These are phyloP conservation scores for Prunella strophiata DNA, from an alignment of 2,797 vertebrate species.

Conservation along the genomic window DNA sequence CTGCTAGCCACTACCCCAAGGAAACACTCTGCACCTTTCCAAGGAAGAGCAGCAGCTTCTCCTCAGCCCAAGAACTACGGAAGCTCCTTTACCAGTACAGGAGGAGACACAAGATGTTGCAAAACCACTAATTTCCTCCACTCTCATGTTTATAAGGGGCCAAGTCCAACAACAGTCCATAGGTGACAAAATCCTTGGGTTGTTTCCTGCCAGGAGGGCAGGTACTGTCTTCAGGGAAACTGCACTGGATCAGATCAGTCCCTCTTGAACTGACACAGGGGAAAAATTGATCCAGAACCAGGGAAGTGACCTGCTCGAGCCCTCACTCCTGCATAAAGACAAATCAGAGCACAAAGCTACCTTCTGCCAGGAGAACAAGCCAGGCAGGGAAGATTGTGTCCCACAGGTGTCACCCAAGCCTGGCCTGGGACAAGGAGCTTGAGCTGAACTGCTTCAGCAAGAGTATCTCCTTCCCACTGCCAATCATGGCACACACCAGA, in stretches of 20 bases:
- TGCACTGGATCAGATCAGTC: neutral
- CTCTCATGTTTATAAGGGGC: neutral
- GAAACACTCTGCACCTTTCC: neutral
- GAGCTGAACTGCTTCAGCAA: rapidly evolving
- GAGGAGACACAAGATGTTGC: neutral
- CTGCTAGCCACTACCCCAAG: neutral
- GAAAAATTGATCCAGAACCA: neutral
- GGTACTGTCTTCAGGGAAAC: neutral
- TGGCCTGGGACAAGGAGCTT: neutral
- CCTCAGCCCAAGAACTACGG: rapidly evolving
- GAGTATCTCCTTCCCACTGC: neutral
- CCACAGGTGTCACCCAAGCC: neutral
- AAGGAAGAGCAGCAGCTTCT: neutral
- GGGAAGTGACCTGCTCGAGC: rapidly evolving
- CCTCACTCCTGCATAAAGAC: neutral
- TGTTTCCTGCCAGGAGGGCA: neutral
- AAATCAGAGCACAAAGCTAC: neutral
- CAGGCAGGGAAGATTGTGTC: neutral
- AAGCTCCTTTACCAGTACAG: neutral
- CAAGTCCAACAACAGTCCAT: neutral
- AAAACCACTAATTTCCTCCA: neutral
- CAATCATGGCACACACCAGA: rapidly evolving
- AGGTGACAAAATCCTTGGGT: neutral
- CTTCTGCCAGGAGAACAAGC: neutral
- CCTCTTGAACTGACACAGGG: neutral